A percentile compares a stretch with the other conserved stretches of the same genome.
phyloP scores from a whole-genome alignment of 1,140 invertebrate genomes.

The Maconellicoccus hirsutus region DNA sequence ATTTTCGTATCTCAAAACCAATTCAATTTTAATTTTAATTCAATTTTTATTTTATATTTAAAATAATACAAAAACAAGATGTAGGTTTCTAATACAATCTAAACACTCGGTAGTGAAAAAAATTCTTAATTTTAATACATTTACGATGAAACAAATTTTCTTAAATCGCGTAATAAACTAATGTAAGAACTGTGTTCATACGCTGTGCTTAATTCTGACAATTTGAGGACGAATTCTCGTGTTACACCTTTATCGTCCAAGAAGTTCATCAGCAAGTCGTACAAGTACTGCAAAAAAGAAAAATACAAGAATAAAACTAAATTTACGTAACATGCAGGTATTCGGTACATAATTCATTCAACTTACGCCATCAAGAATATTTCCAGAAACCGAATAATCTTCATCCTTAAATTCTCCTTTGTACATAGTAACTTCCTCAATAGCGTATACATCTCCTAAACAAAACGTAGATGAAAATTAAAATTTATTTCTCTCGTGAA shows the following conservation, averaged over 20 bases:
- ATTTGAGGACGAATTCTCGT: constrained; percentile 79
- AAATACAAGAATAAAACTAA: constrained; percentile 23
- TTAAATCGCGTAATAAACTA: constrained; percentile 67
- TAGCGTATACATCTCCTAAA: constrained; percentile 69
- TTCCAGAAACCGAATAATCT: constrained; percentile 73
- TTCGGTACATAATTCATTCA: neutral
- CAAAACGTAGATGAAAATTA: constrained; percentile 23
- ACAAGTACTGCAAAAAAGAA: constrained; percentile 68
- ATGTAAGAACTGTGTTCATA: constrained; percentile 87
- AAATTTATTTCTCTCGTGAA: neutral
- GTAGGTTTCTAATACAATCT: neutral
- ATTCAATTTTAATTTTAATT: no score
- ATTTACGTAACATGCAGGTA: neutral
- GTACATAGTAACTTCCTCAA: constrained; percentile 75
- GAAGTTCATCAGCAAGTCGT: constrained; percentile 85
- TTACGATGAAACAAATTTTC: constrained; percentile 53
- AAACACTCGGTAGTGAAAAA: neutral
- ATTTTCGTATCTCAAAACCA: neutral
- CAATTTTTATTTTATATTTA: no score
- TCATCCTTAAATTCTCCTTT: constrained; percentile 72
- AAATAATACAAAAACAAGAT: neutral
- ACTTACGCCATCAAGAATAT: constrained; percentile 77
- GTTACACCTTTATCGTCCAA: constrained; percentile 85
- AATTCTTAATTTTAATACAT: neutral
- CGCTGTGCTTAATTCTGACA: constrained; percentile 70